A percentile compares a stretch with the other conserved stretches of the same genome.
Evolutionary conservation across 2,113 vertebrate genomes (phyloP).

Genomic region (Melanotaenia duboulayi): DNA sequence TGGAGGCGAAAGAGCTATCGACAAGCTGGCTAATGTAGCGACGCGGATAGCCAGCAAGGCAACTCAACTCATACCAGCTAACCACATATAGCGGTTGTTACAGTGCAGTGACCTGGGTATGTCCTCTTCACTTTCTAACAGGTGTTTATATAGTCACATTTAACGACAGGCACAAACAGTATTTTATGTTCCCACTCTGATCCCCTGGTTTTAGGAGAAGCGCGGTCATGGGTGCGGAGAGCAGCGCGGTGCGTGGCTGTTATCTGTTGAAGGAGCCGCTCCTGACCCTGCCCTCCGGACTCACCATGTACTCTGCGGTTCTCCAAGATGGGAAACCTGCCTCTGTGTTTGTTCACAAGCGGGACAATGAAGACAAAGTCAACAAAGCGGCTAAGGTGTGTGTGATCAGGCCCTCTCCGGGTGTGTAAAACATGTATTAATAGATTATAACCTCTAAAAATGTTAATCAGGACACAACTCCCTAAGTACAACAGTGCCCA

Average conservation of each 20-base stretch:
- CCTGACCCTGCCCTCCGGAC: slow-evolving; percentile 85
- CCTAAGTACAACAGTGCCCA: no score
- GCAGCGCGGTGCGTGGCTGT: slow-evolving; percentile 88
- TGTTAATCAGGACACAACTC: no score
- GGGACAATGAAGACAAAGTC: slow-evolving; percentile 92
- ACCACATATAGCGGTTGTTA: background rate
- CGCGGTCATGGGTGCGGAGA: slow-evolving; percentile 92
- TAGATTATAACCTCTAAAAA: no score
- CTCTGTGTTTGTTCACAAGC: slow-evolving; percentile 93
- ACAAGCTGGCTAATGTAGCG: slow-evolving; percentile 62
- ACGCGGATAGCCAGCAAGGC: slow-evolving; percentile 55
- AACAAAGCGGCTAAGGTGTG: slow-evolving; percentile 92
- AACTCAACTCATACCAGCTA: slow-evolving; percentile 37
- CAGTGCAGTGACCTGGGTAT: slow-evolving; percentile 41
- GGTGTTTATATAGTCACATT: background rate
- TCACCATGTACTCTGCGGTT: slow-evolving; percentile 85
- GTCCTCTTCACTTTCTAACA: background rate
- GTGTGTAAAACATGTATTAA: background rate
- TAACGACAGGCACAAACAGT: background rate
- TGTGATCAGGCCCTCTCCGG: background rate
- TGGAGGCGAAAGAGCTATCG: slow-evolving; percentile 5
- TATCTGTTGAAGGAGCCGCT: slow-evolving; percentile 85
- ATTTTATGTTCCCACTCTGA: background rate
- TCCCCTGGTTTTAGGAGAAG: slow-evolving; percentile 6
- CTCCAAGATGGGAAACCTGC: slow-evolving; percentile 88